Evolutionary conservation across 2,113 vertebrate genomes (phyloP), one percentile per base, ranked within the genome.

Genomic region (Erythrocercus mccallii): DNA sequence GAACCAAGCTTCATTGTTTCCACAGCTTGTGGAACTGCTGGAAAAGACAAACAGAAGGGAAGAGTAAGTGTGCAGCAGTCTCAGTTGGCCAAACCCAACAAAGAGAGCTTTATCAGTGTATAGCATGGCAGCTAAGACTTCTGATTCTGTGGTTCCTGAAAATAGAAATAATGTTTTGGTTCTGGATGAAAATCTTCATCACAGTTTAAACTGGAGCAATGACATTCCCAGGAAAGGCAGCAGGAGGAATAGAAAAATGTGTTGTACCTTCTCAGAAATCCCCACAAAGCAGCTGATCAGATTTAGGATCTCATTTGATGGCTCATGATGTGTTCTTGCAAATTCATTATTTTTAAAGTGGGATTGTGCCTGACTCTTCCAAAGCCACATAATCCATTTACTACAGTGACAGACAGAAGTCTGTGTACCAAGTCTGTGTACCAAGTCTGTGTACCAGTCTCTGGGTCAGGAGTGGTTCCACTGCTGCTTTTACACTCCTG

Each of bases 381-480:
- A 65, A 54, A 91, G 48, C 27, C 42, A 25, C n/a, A 5, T 31
- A 37, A 56, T 64, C 48, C 53, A 44, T 44, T 76, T 62, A 9
- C 0, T 76, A 53, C 57, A 33, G 1, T 56, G 53, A 15, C 27
- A 50, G 66, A 73, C 37, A 33, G 50, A 35, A 61, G 20, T 72
- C 48, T 1, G 0, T 33, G 53, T 31, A 6, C 16, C 15, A 45
- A 1, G 4, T 33, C 30, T 62, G 60, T 14, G 53, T 31, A 6
- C 16, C 15, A 45, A 1, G 4, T 33, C 30, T 62, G 60, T 14
- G n/a, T n/a, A n/a, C n/a, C n/a, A n/a, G n/a, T 62, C 27, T 33
- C 15, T 37, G 65, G n/a, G 7, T 61, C 68, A 83, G 50, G 44
- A 64, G 2, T 27, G 20, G 28, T 77, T 82, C 73, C 54, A 4